A percentile compares a stretch with the other conserved stretches of the same genome.
phyloP scores from a whole-genome alignment of 2,113 vertebrate genomes.

The Oncorhynchus clarkii region DNA sequence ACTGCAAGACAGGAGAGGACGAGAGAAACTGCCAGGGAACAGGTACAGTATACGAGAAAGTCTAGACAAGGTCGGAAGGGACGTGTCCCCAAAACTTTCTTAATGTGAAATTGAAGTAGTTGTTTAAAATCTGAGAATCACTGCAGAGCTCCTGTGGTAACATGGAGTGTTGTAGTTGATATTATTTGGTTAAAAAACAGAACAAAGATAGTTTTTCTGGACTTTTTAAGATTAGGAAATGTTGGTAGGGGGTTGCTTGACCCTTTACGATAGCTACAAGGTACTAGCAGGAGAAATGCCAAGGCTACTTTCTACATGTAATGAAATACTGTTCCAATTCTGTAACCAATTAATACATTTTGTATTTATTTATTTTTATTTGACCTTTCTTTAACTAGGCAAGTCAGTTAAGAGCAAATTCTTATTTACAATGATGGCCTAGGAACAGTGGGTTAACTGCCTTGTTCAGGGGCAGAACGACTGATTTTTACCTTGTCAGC shows the following conservation, averaged over 20 bases:
- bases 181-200: not conserved
- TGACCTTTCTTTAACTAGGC: too few species aligned
- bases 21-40: conserved; percentile 90
- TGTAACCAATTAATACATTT: too few species aligned
- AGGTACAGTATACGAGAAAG: conserved; percentile 43
- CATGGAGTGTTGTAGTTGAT: too few species aligned
- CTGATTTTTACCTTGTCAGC: too few species aligned
- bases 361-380: too few species aligned
- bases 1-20: conserved; percentile 93
- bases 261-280: not conserved
- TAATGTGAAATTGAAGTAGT: not conserved
- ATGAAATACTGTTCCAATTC: too few species aligned
- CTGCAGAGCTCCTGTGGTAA: not conserved
- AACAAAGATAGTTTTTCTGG: not conserved
- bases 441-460: too few species aligned
- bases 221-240: not conserved
- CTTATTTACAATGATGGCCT: too few species aligned
- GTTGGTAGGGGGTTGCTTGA: not conserved
- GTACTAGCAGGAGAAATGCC: not conserved
- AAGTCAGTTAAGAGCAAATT: too few species aligned
- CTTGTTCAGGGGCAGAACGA: too few species aligned
- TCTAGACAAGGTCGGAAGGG: not conserved
- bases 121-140: not conserved
- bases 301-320: too few species aligned
- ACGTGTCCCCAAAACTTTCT: not conserved